Conservation (phyloP, 1,140 invertebrate genomes). For the Lordiphosa clarofinis region DNA sequence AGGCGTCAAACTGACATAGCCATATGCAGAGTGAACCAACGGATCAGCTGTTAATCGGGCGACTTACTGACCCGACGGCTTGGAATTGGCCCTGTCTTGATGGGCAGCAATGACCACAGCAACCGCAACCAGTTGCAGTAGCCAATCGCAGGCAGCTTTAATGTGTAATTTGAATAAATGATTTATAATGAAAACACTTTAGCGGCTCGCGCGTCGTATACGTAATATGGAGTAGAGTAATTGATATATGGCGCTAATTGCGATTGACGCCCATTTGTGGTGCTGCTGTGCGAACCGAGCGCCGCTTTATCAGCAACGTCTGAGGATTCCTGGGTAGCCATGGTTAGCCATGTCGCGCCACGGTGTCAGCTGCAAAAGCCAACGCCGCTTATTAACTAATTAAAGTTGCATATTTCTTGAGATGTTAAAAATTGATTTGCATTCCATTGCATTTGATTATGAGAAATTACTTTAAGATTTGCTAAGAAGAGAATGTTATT, state of each 20-base stretch:
- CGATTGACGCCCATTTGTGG: constrained; percentile 61
- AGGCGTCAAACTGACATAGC: constrained; percentile 25
- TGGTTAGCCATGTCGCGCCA: constrained; percentile 22
- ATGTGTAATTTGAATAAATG: constrained; percentile 73
- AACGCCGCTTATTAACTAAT: constrained; percentile 67
- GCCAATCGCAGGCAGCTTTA: constrained; percentile 28
- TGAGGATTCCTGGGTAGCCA: constrained; percentile 57
- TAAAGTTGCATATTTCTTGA: constrained; percentile 71
- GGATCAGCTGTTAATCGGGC: constrained; percentile 39
- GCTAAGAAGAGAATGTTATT: no score
- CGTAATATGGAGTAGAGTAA: constrained; percentile 53
- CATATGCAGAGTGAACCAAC: constrained; percentile 18
- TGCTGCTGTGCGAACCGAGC: constrained; percentile 26
- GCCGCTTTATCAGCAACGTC: constrained; percentile 54
- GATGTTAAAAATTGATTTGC: constrained; percentile 61
- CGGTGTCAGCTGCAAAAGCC: constrained; percentile 52
- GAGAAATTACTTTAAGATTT: no score
- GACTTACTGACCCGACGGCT: constrained; percentile 19
- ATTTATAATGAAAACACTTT: constrained; percentile 75
- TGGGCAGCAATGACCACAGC: constrained; percentile 5
- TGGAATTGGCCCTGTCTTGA: constrained; percentile 1
- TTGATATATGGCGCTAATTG: constrained; percentile 76
- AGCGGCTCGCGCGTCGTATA: constrained; percentile 50
- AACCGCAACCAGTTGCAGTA: constrained; percentile 36
- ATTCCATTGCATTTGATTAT: constrained; percentile 14